Evolutionary conservation across 2,888 invertebrate genomes (phyloP), one percentile per base, ranked within the genome.

Genomic region (Chaitophorus viminalis): DNA sequence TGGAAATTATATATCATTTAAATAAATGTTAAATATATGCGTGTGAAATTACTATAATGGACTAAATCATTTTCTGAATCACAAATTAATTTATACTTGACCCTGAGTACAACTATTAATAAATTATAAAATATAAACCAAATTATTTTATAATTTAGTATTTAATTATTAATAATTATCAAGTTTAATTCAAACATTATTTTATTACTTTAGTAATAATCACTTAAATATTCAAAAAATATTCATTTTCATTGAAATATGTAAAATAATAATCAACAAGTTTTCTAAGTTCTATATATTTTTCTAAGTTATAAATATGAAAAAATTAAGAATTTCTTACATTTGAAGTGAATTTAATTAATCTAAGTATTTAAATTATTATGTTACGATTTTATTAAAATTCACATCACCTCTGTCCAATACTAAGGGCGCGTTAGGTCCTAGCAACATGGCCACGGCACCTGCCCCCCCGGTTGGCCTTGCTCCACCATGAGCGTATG

Each of bases 391-490:
- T 76, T 39, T 31, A 60, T 18, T 46, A 46, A 46, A 46, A 14
- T 9, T 39, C 65, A 14, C 6, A 29, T 72, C n/a, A 89, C 96
- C 96, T 91, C 97, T 94, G 90, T 99, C 99, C 89, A 99, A 93
- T 14, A 97, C 94, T 33, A 99, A 92, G 0, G 99, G 97, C 6
- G 99, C 99, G 92, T 98, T 94, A 0, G 99, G 96, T 14, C 98
- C 99, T 75, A 99, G 93, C 2, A 99, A 93, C 95, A 99, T 97
- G 0, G 99, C 99, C 14, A 99, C 94, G 3, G 99, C 99, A 4
- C 99, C 99, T 17, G 99, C 99, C 54, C 99, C 99, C 65, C 99
- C 97, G 0, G 99, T 99, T 9, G 98, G 98, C 89, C 99, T 93
- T 0, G 99, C 99, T n/a, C 9, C 72, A 8, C 99, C 98, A 90